Evolutionary conservation across 2,113 vertebrate genomes (phyloP), one percentile per base, ranked within the genome.

Genomic region (Macrotus californicus): DNA sequence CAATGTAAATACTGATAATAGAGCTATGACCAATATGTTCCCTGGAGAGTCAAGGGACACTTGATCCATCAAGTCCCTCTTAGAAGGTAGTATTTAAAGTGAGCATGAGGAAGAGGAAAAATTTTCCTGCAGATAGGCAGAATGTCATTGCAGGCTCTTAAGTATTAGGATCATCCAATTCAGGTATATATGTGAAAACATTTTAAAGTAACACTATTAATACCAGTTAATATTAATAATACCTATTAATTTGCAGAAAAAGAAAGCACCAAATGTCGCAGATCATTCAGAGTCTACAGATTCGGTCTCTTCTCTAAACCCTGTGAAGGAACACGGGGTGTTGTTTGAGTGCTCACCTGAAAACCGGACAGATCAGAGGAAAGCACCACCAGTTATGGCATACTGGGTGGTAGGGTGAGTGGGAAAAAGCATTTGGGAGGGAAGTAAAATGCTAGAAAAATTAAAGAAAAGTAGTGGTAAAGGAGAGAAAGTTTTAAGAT

Each of bases 401-500:
- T 99, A 99, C 98, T 99, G 99, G 99, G 99, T 99, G 48, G 99
- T 99, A n/a, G 99, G 99, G 99, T 99, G 98, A 72, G 98, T 97
- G 43, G 34, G 7, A 86, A 41, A 79, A 31, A 59, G 9, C 39
- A 29, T 70, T 73, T 75, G 22, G 72, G 83, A n/a, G 26, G 41
- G 13, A 95, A 91, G 18, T 46, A 24, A 67, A 66, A 69, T 77
- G 61, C 61, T 59, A 52, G 46, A 69, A 86, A 79, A 34, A 2
- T 50, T 29, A 69, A 76, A 77, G 21, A 48, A 85, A 64, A 76
- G 4, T 64, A 31, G 61, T 31, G 22, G 19, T 86, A 75, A 77
- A 92, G 34, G 41, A 92, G 39, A 87, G n/a, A 72, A 93, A 21
- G 9, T 73, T 84, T 91, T 89, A 52, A 89, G 75, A 83, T 48